Percentiles rank a stretch among this genome's conserved stretches.
phyloP scores from a whole-genome alignment of 2,888 invertebrate species.

The Dryococelus australis region DNA sequence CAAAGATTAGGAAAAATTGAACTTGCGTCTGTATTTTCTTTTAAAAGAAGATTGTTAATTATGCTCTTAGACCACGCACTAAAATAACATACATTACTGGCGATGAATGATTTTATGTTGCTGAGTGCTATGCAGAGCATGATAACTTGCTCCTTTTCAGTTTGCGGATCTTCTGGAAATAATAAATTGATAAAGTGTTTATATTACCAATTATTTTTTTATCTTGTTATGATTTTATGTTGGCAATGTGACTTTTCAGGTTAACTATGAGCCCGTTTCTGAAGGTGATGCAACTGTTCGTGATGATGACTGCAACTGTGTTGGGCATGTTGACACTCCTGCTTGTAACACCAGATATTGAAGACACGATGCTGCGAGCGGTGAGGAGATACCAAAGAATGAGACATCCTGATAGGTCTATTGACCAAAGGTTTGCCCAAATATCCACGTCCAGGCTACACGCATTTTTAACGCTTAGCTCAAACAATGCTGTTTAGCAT shows the following conservation, averaged over 20 bases:
- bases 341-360: constrained; percentile 48
- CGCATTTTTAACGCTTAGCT: neutral
- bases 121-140: too few species aligned
- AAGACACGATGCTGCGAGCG: constrained; percentile 48
- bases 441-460: neutral
- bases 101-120: too few species aligned
- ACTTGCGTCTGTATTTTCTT: too few species aligned
- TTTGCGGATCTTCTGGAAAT: too few species aligned
- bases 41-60: too few species aligned
- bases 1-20: too few species aligned
- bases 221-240: neutral
- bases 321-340: constrained; percentile 48
- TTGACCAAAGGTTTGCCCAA: neutral
- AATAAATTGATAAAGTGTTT: too few species aligned
- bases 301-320: constrained; percentile 49
- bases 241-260: neutral
- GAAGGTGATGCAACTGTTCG: constrained; percentile 49
- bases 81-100: too few species aligned
- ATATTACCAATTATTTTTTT: too few species aligned
- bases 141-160: too few species aligned
- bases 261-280: constrained; percentile 49
- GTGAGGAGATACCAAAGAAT: constrained; percentile 46
- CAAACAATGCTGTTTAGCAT: neutral
- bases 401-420: constrained; percentile 7
- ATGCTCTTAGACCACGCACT: too few species aligned